Evolutionary conservation across 2,113 vertebrate genomes (phyloP).

Genomic region (human (Homo sapiens)): DNA sequence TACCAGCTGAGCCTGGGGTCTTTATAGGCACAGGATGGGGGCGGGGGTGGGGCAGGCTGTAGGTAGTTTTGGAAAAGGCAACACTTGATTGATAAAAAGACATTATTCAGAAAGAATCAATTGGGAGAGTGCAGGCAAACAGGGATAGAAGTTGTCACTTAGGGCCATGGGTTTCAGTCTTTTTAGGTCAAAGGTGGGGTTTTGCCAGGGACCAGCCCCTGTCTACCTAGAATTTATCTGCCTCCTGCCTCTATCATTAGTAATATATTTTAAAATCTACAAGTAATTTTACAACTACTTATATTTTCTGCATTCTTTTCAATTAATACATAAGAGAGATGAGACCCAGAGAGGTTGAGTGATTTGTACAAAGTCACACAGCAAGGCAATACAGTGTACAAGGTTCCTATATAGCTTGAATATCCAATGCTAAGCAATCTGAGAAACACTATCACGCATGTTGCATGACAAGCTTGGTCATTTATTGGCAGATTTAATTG

Average conservation of each 20-base stretch:
- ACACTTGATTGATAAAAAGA: too few species aligned
- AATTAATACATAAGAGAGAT: background rate
- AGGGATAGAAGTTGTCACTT: too few species aligned
- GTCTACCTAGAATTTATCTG: too few species aligned
- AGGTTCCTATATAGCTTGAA: background rate
- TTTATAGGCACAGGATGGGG: too few species aligned
- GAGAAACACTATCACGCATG: background rate
- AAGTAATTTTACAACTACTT: background rate
- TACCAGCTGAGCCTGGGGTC: too few species aligned
- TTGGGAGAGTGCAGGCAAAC: too few species aligned
- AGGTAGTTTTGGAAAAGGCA: too few species aligned
- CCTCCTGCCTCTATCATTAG: background rate
- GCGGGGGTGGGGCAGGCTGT: too few species aligned
- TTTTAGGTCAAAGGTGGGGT: too few species aligned
- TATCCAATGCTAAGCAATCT: background rate
- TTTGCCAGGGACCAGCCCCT: too few species aligned
- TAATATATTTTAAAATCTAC: background rate
- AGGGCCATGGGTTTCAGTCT: too few species aligned
- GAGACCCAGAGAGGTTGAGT: background rate
- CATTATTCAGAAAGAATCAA: too few species aligned
- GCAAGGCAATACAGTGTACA: background rate
- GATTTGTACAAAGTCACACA: background rate
- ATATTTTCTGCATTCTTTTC: background rate
- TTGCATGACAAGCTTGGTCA: background rate
- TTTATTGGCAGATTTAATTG: background rate